These are phyloP conservation scores for Pseudorhombus dupliciocellatus DNA, from an alignment of 2,113 vertebrate genomes.

Conservation along the genomic window DNA sequence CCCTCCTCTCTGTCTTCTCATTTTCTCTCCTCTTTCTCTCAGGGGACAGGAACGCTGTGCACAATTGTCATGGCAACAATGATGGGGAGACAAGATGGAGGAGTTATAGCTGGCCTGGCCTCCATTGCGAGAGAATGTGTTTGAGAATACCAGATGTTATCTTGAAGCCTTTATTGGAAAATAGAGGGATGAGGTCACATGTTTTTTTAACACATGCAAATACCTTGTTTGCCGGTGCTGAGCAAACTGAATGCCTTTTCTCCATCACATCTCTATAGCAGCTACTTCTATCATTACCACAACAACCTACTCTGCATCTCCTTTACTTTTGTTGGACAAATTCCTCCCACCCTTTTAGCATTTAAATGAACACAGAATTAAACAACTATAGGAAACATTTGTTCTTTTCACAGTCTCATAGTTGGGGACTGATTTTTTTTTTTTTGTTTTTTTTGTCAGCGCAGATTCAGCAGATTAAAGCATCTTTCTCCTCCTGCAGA, in stretches of 20 bases:
- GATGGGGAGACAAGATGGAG: slow-evolving; percentile 71
- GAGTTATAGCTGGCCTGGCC: slow-evolving; percentile 59
- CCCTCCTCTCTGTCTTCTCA: slow-evolving; percentile 41
- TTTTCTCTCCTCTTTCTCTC: slow-evolving; percentile 41
- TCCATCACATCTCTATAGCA: neutral
- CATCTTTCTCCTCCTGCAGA: slow-evolving; percentile 36
- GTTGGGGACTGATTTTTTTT: slow-evolving; percentile 15
- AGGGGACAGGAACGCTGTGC: slow-evolving; percentile 65
- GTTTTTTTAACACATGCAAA: neutral
- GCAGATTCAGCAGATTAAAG: slow-evolving; percentile 54
- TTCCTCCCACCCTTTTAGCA: neutral
- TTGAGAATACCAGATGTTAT: slow-evolving; percentile 51
- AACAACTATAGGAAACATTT: slow-evolving; percentile 4
- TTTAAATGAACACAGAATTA: neutral
- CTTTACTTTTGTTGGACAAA: slow-evolving; percentile 3
- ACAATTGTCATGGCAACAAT: slow-evolving; percentile 80
- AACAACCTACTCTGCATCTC: neutral
- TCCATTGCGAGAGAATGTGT: slow-evolving; percentile 50
- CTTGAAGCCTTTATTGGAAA: slow-evolving; percentile 8
- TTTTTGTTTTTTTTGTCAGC: too few species aligned
- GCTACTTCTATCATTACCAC: neutral
- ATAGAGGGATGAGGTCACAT: neutral
- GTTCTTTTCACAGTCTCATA: slow-evolving; percentile 8
- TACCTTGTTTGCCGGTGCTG: neutral
- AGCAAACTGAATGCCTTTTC: neutral